Percentiles rank a stretch among this genome's conserved stretches.
These are phyloP conservation scores for Tapirus terrestris DNA, from an alignment of 2,113 vertebrate genomes.

Conservation along the genomic window DNA sequence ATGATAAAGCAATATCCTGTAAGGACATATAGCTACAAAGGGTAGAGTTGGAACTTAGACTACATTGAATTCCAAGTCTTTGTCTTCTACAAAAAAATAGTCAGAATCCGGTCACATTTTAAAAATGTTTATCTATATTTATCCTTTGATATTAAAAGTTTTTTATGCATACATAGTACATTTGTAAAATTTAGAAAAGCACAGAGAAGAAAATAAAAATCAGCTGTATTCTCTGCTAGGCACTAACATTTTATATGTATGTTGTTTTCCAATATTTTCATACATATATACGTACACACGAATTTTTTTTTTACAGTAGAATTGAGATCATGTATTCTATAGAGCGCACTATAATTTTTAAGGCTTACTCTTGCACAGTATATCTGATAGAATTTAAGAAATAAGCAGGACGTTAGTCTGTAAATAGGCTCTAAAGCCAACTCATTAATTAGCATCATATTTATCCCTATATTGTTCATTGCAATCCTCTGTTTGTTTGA, in stretches of 20 bases:
- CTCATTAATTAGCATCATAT: background rate
- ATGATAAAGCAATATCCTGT: background rate
- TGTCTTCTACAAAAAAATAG: background rate
- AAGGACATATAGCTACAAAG: background rate
- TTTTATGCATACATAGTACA: background rate
- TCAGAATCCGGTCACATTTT: background rate
- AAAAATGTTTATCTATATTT: background rate
- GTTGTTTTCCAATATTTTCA: background rate
- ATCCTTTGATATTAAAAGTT: background rate
- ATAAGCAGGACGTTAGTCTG: background rate
- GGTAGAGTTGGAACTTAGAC: background rate
- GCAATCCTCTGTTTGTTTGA: background rate
- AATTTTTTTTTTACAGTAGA: background rate
- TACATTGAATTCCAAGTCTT: background rate
- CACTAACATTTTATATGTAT: background rate
- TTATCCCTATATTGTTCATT: background rate
- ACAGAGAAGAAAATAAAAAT: background rate
- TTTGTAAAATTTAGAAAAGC: background rate
- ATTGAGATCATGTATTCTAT: background rate
- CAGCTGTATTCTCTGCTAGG: background rate
- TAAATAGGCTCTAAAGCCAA: background rate
- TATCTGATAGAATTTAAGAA: background rate
- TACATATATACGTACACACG: background rate
- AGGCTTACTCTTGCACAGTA: background rate
- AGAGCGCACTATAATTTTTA: background rate